Evolutionary conservation across 2,113 vertebrate genomes (phyloP), one percentile per base, ranked within the genome.

Genomic region (Isurus oxyrinchus): DNA sequence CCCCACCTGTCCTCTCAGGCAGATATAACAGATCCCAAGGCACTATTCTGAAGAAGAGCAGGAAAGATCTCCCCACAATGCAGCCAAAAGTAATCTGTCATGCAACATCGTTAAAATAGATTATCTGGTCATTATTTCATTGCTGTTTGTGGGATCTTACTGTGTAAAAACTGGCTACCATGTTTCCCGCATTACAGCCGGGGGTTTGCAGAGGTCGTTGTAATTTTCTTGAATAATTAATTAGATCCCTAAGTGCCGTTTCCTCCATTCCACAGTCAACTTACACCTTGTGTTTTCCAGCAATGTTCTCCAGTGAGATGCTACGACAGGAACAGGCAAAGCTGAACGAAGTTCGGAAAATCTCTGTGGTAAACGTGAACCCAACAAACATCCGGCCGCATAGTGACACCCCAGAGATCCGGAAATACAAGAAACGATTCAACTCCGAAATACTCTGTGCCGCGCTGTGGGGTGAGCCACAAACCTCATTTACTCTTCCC

Each of bases 371-470:
- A 97, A 99, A 99, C 13, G 99, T 99, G 96, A 99, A 99, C 97
- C 99, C 99, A 96, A 99, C 99, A 97, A 99, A 99, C 98, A 99
- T 99, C 97, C 97, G 99, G 0, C 99, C 99, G 61, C 99, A 99
- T 97, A 99, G 99, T 2, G 99, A 99, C 98, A 99, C 99, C 2
- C 99, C 99, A 0, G 99, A 99, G 98, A 99, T 99, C 97, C 98
- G 99, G 44, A 99, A 99, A 96, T 99, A 99, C 97, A 99, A 99
- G 98, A 99, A 99, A 90, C 98, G 99, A 96, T 99, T 99, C 98
- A 99, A 99, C 98, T 99, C 99, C 0, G 99, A 99, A 98, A 99
- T 99, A 97, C 98, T 99, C 40, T 99, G 99, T 93, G 99, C 99
- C 0, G 99, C 99, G 27, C 97, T 99, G 0, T 99, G 99, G 99